Evolutionary conservation across 2,113 vertebrate genomes (phyloP), one percentile per base, ranked within the genome.

Genomic region (Campylomormyrus numenius): DNA sequence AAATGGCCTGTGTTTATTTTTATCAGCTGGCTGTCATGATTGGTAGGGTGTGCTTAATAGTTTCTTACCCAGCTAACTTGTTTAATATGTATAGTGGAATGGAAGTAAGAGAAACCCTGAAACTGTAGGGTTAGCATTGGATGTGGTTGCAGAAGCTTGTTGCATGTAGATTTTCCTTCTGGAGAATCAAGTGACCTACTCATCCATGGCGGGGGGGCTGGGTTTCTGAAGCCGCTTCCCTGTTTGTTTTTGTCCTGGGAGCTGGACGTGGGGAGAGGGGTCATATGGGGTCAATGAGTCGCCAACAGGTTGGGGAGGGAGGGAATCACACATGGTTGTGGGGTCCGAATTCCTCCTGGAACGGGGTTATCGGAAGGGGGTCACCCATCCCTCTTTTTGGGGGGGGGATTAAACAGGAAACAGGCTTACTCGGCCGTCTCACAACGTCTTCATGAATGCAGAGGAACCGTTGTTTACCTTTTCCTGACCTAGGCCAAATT

Each of bases 261-360:
- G 21, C 3, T 35, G n/a, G 66, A 77, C 27, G 85, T 46, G 56
- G n/a, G 56, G n/a, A 62, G 46, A 42, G 13, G 70, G 88, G 90
- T 87, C 93, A 95, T 95, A 91, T 90, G 93, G 89, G 94, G 92
- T 94, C 93, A 94, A 35, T 42, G 19, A 21, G 83, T 50, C 11
- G n/a, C 39, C 27, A 48, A 39, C 15, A 48, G 85, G 90, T 92
- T 93, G 77, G 27, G 66, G 39, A 92, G 91, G 90, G 31, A 89
- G 91, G 39, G 8, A 3, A 66, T 66, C 24, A 27, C 10, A 3
- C 52, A 45, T 39, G 46, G 50, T 90, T 91, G 53, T 85, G 95
- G 94, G 92, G 88, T 92, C 95, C 94, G 93, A 94, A 95, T 94
- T 93, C 92, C 92, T 93, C 92, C 91, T 92, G 94, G 92, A 93